Percentiles rank a stretch among this genome's conserved stretches.
These are phyloP conservation scores for Caenorhabditis latens DNA, from an alignment of 1,140 invertebrate genomes.

Conservation along the genomic window DNA sequence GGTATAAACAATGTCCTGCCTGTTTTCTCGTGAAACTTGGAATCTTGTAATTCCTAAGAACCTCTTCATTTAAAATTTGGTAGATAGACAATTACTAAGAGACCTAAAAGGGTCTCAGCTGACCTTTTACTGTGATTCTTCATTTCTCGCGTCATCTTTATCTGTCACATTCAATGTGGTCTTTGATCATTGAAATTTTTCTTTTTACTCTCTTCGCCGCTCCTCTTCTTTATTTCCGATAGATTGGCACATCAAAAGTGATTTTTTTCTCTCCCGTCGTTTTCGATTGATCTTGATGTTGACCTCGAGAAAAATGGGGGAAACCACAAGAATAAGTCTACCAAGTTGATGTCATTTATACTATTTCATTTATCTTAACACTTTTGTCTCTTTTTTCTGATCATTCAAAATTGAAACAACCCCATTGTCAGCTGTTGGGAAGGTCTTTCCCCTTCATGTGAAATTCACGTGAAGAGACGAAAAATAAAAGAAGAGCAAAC, in stretches of 20 bases:
- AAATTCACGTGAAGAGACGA: slow-evolving; percentile 13
- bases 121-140: slow-evolving; percentile 40
- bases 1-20: too few relatives aligned
- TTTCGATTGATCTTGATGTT: slow-evolving; percentile 7
- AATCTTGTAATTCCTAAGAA: background rate
- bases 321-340: slow-evolving; percentile 18
- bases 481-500: background rate
- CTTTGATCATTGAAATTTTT: slow-evolving; percentile 44
- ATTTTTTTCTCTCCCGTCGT: background rate
- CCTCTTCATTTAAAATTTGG: background rate
- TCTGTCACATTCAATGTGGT: slow-evolving; percentile 31
- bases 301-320: slow-evolving; percentile 18
- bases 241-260: slow-evolving; percentile 44
- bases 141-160: slow-evolving; percentile 40
- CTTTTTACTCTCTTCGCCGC: background rate
- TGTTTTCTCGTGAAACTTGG: background rate
- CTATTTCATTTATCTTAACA: background rate
- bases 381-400: background rate
- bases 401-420: background rate
- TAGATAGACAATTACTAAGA: too few relatives aligned
- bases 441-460: background rate
- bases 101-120: background rate
- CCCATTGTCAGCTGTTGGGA: background rate
- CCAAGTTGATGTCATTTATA: slow-evolving; percentile 4
- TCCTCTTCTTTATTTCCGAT: background rate